Conservation (phyloP, 2,888 invertebrate species). For the Noctua janthina region DNA sequence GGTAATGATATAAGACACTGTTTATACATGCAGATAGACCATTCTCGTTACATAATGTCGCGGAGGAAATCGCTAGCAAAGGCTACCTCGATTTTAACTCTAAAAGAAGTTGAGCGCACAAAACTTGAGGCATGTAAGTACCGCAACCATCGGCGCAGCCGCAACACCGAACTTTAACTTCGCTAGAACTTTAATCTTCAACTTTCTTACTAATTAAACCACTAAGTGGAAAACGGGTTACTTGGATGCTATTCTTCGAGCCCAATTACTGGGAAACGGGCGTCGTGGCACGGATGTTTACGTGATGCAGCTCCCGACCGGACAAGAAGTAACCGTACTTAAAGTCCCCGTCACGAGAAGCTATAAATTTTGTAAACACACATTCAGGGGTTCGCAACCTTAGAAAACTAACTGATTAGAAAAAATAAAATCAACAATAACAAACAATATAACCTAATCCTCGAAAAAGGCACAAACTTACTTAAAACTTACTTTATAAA, state of each 20-base stretch:
- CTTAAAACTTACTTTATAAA: no score
- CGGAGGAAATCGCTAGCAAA: background rate
- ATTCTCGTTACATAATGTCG: background rate
- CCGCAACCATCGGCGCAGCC: conserved; percentile 19
- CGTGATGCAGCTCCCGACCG: background rate
- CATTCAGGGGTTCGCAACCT: no score
- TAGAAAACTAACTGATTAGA: no score
- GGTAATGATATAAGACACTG: background rate
- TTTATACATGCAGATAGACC: background rate
- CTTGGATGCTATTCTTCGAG: conserved; percentile 28
- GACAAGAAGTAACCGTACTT: background rate
- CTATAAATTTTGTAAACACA: no score
- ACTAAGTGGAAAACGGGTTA: conserved; percentile 26
- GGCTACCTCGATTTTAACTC: background rate
- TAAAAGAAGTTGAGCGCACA: conserved; percentile 21
- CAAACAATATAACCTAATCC: no score
- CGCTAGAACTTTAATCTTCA: conserved; percentile 29
- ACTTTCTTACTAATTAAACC: conserved; percentile 57
- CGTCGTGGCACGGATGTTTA: background rate
- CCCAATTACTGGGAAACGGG: conserved; percentile 14
- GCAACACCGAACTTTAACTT: background rate
- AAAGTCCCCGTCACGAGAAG: no score
- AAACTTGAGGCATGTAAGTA: conserved; percentile 38
- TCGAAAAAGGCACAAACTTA: no score
- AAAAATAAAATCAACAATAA: no score